These are phyloP conservation scores for Drosophila prostipennis DNA, from an alignment of 2,888 invertebrate species.

Conservation along the genomic window DNA sequence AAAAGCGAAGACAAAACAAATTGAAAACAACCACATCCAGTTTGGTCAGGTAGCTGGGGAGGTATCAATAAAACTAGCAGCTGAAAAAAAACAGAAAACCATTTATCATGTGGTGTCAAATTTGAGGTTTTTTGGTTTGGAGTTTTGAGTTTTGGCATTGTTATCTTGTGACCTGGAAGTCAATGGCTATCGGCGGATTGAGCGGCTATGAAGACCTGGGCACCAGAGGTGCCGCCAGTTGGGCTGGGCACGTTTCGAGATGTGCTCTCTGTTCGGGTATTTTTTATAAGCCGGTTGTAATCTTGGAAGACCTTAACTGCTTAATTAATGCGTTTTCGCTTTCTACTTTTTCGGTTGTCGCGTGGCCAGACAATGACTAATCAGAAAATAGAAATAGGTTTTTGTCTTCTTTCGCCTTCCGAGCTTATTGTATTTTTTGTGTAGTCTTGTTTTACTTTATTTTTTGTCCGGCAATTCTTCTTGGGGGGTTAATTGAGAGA, in stretches of 20 bases:
- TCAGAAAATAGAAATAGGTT: conserved; percentile 35
- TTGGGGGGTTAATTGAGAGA: conserved; percentile 40
- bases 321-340: conserved; percentile 71
- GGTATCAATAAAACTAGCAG: conserved; percentile 8
- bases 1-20: conserved; percentile 10
- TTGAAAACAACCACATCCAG: conserved; percentile 5
- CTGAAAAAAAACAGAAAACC: conserved; percentile 7
- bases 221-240: conserved; percentile 40
- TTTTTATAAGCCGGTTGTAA: conserved; percentile 24
- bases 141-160: conserved; percentile 9
- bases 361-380: conserved; percentile 74
- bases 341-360: conserved; percentile 56
- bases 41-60: conserved; percentile 15
- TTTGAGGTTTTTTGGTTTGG: conserved; percentile 10
- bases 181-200: conserved; percentile 26
- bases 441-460: conserved; percentile 15
- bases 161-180: conserved; percentile 36
- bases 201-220: conserved; percentile 6
- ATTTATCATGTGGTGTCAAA: conserved; percentile 42
- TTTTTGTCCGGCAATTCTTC: conserved; percentile 21
- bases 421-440: conserved; percentile 17
- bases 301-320: conserved; percentile 34
- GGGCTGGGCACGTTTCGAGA: conserved; percentile 64
- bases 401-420: conserved; percentile 6
- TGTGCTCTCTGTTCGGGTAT: conserved; percentile 27